Evolutionary conservation across 37 sponge, comb jelly and placozoan species (phyloP).

Genomic region (Aplysina aerophoba): DNA sequence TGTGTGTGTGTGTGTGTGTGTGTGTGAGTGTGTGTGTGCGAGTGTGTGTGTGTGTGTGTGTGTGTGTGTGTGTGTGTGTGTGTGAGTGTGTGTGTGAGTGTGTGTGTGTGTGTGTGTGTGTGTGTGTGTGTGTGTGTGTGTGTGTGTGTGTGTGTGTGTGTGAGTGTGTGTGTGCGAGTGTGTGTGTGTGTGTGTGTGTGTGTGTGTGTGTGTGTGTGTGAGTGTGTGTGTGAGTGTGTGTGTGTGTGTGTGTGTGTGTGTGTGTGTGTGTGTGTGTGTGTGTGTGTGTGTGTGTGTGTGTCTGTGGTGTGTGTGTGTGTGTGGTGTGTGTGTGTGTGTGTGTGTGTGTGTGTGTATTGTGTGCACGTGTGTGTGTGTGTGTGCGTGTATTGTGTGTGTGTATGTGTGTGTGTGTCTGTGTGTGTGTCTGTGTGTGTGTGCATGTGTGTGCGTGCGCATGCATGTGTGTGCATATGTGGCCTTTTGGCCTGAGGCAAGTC

Average conservation of each 20-base stretch:
- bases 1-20: slow-evolving; percentile 37
- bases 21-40: slow-evolving; percentile 42
- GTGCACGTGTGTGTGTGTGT: no score
- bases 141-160: slow-evolving; percentile 48
- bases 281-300: background rate
- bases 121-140: slow-evolving; percentile 40
- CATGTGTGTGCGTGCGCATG: background rate
- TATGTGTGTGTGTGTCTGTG: no score
- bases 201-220: slow-evolving; percentile 48
- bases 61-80: slow-evolving; percentile 43
- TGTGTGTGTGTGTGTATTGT: no score
- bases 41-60: slow-evolving; percentile 36
- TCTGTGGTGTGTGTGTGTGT: no score
- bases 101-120: slow-evolving; percentile 34
- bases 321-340: no score
- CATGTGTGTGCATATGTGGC: background rate
- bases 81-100: slow-evolving; percentile 35
- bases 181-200: slow-evolving; percentile 43
- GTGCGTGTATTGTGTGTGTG: no score
- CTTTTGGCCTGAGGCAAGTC: background rate
- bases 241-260: slow-evolving; percentile 19
- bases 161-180: slow-evolving; percentile 34
- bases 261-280: background rate
- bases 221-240: slow-evolving; percentile 39
- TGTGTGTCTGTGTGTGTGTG: no score